Evolutionary conservation across 2,888 invertebrate species (phyloP).

Genomic region (Microctonus aethiopoides): DNA sequence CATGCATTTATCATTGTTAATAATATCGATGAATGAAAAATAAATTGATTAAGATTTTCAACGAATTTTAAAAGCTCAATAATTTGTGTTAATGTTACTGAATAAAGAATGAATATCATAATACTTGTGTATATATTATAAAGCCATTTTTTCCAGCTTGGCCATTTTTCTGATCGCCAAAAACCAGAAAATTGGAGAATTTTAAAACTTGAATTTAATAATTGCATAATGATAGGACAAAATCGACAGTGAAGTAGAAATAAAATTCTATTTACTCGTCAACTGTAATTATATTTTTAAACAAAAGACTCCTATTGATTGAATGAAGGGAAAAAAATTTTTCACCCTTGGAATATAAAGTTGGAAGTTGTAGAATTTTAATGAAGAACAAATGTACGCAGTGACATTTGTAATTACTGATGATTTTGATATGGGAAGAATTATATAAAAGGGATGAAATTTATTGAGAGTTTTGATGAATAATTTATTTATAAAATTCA

Average conservation of each 20-base stretch:
- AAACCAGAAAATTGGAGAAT: conserved; percentile 16
- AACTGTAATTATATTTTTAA: too few relatives aligned
- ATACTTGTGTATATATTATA: conserved; percentile 8
- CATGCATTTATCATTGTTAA: conserved; percentile 12
- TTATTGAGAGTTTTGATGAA: too few relatives aligned
- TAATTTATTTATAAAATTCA: too few relatives aligned
- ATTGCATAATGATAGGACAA: too few relatives aligned
- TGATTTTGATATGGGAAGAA: too few relatives aligned
- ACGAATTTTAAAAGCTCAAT: not conserved
- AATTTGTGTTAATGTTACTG: not conserved
- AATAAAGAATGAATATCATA: not conserved
- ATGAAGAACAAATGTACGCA: too few relatives aligned
- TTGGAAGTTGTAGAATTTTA: too few relatives aligned
- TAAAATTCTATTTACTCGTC: too few relatives aligned
- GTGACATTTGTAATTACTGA: too few relatives aligned
- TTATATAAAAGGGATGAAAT: too few relatives aligned
- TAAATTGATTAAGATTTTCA: conserved; percentile 1
- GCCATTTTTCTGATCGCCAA: not conserved
- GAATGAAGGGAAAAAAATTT: not conserved
- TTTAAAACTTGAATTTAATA: not conserved
- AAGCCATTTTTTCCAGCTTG: conserved; percentile 2
- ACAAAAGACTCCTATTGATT: too few relatives aligned
- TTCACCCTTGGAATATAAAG: not conserved
- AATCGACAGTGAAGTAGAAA: too few relatives aligned
- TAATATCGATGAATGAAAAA: conserved; percentile 2